Conservation (phyloP, 2,888 invertebrate species). For the Acanthococcus lagerstroemiae region DNA sequence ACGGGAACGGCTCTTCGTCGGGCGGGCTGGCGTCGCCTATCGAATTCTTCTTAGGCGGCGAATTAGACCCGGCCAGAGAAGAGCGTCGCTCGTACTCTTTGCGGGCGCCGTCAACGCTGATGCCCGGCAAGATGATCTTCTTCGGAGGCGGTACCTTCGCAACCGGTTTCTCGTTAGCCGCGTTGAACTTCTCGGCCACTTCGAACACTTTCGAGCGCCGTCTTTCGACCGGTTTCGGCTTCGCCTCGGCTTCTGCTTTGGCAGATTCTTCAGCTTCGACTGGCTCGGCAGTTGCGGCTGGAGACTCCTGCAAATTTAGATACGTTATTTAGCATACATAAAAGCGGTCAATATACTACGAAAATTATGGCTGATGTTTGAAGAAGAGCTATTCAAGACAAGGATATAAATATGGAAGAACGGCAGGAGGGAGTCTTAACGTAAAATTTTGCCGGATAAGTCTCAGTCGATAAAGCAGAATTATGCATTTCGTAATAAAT, state of each 20-base stretch:
- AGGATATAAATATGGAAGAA: too few relatives aligned
- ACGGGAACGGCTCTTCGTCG: constrained; percentile 32
- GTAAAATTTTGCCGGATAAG: too few relatives aligned
- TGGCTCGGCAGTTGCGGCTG: background rate
- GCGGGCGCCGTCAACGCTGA: constrained; percentile 77
- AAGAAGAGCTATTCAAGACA: too few relatives aligned
- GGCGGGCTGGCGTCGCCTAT: background rate
- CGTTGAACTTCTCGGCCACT: constrained; percentile 57
- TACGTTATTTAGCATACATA: too few relatives aligned
- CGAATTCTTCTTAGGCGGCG: constrained; percentile 25
- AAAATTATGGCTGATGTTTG: too few relatives aligned
- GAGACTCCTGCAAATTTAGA: background rate
- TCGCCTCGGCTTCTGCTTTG: constrained; percentile 2
- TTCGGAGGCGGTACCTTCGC: constrained; percentile 53
- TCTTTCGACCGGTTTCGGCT: constrained; percentile 47
- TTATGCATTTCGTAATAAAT: too few relatives aligned
- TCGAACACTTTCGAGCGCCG: constrained; percentile 59
- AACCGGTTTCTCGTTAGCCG: constrained; percentile 34
- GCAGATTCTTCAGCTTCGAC: background rate
- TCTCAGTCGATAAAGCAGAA: too few relatives aligned
- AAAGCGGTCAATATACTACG: too few relatives aligned
- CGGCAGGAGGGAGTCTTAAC: too few relatives aligned
- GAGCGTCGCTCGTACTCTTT: constrained; percentile 71
- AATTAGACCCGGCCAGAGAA: constrained; percentile 15
- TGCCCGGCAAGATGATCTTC: constrained; percentile 68